Conservation (phyloP, 2,797 vertebrate species). For the Labroides dimidiatus region DNA sequence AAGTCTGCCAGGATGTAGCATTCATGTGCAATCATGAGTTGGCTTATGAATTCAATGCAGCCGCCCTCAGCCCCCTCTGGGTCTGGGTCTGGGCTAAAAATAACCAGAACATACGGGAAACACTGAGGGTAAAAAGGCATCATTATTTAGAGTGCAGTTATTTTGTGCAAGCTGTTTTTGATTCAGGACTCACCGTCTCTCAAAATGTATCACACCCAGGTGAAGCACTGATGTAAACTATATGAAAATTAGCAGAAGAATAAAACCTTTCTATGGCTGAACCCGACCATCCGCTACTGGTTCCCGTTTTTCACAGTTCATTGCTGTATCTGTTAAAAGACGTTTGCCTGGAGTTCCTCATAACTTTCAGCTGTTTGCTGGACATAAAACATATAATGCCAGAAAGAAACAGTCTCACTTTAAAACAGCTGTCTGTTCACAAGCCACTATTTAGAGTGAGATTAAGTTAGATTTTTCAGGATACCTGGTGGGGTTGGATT, state of each 20-base stretch:
- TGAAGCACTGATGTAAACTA: neutral
- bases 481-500: too few species aligned
- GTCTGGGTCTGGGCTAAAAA: conserved; percentile 44
- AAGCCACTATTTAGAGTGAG: too few species aligned
- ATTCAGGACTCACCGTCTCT: neutral
- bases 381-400: too few species aligned
- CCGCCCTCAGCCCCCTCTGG: conserved; percentile 7
- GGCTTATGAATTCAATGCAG: conserved; percentile 22
- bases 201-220: neutral
- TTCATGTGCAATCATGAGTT: conserved; percentile 38
- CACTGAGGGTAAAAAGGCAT: conserved; percentile 3
- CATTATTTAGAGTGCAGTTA: conserved; percentile 8
- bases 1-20: conserved; percentile 21
- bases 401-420: too few species aligned
- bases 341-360: too few species aligned
- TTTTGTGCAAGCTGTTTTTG: neutral
- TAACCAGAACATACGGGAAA: conserved; percentile 31
- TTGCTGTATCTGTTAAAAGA: too few species aligned
- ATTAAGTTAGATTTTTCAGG: too few species aligned
- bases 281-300: neutral
- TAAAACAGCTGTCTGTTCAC: too few species aligned
- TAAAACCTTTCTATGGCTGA: neutral
- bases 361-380: too few species aligned
- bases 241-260: neutral
- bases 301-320: neutral